Evolutionary conservation across 2,888 invertebrate genomes (phyloP), one percentile per base, ranked within the genome.

Genomic region (Drosophila neonasuta): DNA sequence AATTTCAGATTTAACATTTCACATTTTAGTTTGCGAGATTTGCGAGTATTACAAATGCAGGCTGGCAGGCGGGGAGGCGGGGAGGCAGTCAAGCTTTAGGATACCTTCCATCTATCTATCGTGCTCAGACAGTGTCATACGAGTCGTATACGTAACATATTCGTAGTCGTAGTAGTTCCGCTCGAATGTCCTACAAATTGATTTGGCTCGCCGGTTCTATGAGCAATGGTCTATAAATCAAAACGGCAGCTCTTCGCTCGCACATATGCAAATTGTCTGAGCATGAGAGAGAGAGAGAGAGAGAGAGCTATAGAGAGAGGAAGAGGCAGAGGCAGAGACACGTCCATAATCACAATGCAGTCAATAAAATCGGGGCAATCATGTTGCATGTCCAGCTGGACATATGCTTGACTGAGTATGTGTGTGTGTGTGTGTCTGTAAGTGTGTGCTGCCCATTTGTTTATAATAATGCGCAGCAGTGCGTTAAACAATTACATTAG

Each of bases 401-500:
- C 45, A 29, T 30, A 49, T 49, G 45, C 32, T 42, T 67, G 24
- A 57, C 29, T 64, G 41, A 41, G 36, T 54, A 20, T 54, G 32
- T 46, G 8, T 20, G 10, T 30, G 20, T 54, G 24, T 51, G 15
- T 17, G 20, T 48, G 11, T 42, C 11, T 42, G 34, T 46, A 20
- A 36, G 42, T 58, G 64, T 50, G 63, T 63, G 44, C 20, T 64
- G 58, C 49, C 68, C 68, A 77, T 75, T 81, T 81, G 80, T 75
- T 81, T 81, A 81, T 79, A 79, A 81, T 81, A 81, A 80, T 80
- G 76, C 66, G 61, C 78, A 69, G 77, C 59, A 78, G 82, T 77
- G 80, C 71, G 82, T 82, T 78, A 71, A 82, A 82, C 81, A 82
- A 82, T 85, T 82, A 82, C 71, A 82, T 78, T 76, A 82, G 85